Evolutionary conservation across 2,888 invertebrate genomes (phyloP).

Genomic region (Morpho achilles): DNA sequence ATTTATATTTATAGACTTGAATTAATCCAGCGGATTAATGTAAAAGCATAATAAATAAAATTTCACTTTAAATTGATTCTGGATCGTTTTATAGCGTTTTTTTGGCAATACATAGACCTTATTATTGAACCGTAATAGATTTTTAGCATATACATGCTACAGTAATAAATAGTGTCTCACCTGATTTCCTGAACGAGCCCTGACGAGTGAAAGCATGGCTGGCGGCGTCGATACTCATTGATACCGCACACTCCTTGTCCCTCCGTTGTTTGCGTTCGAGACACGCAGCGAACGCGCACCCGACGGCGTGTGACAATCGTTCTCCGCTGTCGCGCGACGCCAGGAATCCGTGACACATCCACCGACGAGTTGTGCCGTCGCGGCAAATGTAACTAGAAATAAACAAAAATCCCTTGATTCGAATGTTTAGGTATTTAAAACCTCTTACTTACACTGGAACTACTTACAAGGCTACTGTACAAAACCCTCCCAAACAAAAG

Average conservation of each 20-base stretch:
- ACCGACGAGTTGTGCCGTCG: conserved; percentile 98
- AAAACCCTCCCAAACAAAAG: too few relatives aligned
- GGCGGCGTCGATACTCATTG: conserved; percentile 94
- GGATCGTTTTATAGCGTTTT: too few relatives aligned
- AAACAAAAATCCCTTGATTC: neutral
- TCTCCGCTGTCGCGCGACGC: conserved; percentile 98
- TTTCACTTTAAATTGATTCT: too few relatives aligned
- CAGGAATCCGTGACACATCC: conserved; percentile 99
- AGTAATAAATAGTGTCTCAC: conserved; percentile 31
- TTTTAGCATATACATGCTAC: neutral
- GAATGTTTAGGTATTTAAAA: neutral
- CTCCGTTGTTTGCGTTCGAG: conserved; percentile 98
- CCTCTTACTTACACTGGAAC: too few relatives aligned
- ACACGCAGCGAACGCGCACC: conserved; percentile 99
- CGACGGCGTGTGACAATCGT: conserved; percentile 98
- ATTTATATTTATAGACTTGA: too few relatives aligned
- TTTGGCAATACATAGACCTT: too few relatives aligned
- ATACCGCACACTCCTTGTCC: conserved; percentile 97
- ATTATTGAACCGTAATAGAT: neutral
- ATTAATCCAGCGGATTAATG: too few relatives aligned
- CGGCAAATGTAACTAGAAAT: conserved; percentile 95
- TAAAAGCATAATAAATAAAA: too few relatives aligned
- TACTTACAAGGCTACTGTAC: too few relatives aligned
- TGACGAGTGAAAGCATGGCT: conserved; percentile 95
- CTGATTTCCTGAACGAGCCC: conserved; percentile 92